Conservation (phyloP, 2,113 vertebrate genomes). For the Charadrius vociferus region DNA sequence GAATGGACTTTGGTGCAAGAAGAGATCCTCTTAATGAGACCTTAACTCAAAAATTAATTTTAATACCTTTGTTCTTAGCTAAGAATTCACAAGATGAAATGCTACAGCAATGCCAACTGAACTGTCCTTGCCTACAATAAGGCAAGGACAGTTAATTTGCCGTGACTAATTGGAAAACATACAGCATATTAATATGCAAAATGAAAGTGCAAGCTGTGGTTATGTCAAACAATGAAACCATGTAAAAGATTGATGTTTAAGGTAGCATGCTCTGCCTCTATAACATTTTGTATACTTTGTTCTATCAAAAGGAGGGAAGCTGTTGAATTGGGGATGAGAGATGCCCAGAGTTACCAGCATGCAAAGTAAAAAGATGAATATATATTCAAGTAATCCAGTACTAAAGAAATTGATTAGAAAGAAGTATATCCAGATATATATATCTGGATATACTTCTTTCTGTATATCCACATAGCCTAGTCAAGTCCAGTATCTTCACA, state of each 20-base stretch:
- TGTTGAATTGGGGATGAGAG: background rate
- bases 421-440: too few relatives aligned
- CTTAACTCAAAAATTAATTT: constrained; percentile 31
- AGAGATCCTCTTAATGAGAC: background rate
- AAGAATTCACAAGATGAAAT: constrained; percentile 53
- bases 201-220: constrained; percentile 58
- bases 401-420: background rate
- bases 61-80: constrained; percentile 43
- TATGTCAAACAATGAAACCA: constrained; percentile 35
- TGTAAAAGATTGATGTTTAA: constrained; percentile 33
- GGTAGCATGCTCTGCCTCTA: background rate
- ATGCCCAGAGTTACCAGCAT: background rate
- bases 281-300: background rate
- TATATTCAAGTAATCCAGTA: background rate
- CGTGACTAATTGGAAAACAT: constrained; percentile 77
- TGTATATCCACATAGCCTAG: background rate
- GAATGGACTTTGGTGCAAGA: background rate
- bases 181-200: constrained; percentile 76
- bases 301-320: background rate
- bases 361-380: background rate
- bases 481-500: background rate
- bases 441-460: too few relatives aligned
- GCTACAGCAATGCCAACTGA: background rate
- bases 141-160: constrained; percentile 76
- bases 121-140: constrained; percentile 64